These are phyloP conservation scores for Therioaphis trifolii DNA, from an alignment of 2,888 invertebrate genomes.

Conservation along the genomic window DNA sequence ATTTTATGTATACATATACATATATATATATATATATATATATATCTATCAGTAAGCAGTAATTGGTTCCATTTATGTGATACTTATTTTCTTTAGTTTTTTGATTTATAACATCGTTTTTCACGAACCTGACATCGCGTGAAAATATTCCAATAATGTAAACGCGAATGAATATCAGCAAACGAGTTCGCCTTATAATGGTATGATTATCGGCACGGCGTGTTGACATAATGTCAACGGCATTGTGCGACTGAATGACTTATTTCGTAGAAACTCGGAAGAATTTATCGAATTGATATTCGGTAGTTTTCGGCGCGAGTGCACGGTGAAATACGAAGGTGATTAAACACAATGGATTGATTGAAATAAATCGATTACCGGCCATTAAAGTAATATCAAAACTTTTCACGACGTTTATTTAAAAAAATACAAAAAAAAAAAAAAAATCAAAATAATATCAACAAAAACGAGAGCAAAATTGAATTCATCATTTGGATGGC, in stretches of 20 bases:
- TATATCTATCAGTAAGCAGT: too few species aligned
- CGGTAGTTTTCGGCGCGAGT: not conserved
- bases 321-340: not conserved
- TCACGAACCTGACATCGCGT: too few species aligned
- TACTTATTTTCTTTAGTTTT: too few species aligned
- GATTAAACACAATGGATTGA: not conserved
- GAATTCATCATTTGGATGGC: not conserved
- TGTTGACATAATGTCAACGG: too few species aligned
- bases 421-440: not conserved
- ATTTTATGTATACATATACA: too few species aligned
- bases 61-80: too few species aligned
- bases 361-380: not conserved
- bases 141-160: too few species aligned
- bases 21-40: too few species aligned
- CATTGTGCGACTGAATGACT: not conserved
- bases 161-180: too few species aligned
- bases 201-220: too few species aligned
- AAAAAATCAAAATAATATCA: not conserved
- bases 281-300: not conserved
- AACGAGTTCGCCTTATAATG: too few species aligned
- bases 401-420: not conserved
- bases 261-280: not conserved
- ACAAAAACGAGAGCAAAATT: not conserved
- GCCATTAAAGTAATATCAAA: not conserved
- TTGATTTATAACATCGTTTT: too few species aligned